Evolutionary conservation across 2,888 invertebrate species (phyloP).

Genomic region (Epinotia brunnichana): DNA sequence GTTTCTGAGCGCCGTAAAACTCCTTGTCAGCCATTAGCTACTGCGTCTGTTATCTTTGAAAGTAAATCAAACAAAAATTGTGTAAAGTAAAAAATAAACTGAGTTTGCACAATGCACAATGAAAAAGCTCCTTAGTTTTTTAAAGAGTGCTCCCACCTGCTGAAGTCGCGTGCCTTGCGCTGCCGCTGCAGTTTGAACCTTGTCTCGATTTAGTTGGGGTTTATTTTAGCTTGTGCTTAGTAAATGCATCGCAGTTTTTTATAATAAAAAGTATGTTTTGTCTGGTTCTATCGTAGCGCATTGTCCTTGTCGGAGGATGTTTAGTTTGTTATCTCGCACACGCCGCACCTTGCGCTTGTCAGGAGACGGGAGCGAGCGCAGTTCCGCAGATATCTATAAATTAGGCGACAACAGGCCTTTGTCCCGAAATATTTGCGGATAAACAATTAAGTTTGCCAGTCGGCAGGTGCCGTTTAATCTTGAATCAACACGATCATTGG

Average conservation of each 20-base stretch:
- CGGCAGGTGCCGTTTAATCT: conserved; percentile 77
- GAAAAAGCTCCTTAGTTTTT: conserved; percentile 77
- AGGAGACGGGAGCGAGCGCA: conserved; percentile 58
- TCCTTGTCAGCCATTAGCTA: conserved; percentile 18
- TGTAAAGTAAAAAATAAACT: conserved; percentile 56
- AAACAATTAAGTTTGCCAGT: conserved; percentile 70
- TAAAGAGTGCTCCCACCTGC: conserved; percentile 79
- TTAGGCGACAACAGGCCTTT: conserved; percentile 72
- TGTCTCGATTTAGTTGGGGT: conserved; percentile 49
- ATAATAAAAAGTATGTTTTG: conserved; percentile 67
- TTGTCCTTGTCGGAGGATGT: conserved; percentile 77
- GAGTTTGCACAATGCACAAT: conserved; percentile 68
- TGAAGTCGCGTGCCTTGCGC: conserved; percentile 75
- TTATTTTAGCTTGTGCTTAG: conserved; percentile 39
- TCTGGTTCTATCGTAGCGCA: conserved; percentile 68
- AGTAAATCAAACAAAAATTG: conserved; percentile 52
- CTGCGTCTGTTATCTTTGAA: conserved; percentile 44
- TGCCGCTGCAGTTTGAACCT: conserved; percentile 47
- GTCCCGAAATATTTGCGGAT: conserved; percentile 70
- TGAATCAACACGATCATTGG: conserved; percentile 60
- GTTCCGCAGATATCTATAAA: conserved; percentile 71
- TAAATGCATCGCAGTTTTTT: conserved; percentile 65
- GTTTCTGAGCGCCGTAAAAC: conserved; percentile 25
- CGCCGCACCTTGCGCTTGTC: conserved; percentile 76
- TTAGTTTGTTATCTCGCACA: conserved; percentile 80